Conservation (phyloP, 2,113 vertebrate species). For the Dinomys branickii region DNA sequence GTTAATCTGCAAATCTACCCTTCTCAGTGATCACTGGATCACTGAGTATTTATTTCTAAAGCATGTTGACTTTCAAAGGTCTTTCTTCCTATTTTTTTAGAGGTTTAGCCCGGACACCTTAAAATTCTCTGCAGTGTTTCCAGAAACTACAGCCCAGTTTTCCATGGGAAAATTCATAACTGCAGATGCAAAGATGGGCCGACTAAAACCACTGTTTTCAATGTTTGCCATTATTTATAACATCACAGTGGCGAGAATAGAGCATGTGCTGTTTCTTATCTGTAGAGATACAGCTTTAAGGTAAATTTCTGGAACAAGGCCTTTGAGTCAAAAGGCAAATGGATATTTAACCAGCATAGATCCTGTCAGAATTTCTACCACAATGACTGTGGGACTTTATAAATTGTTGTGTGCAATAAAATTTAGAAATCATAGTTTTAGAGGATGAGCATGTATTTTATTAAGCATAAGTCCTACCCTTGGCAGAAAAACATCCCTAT, state of each 20-base stretch:
- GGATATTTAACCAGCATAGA: background rate
- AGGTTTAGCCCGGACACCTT: background rate
- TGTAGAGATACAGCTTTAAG: background rate
- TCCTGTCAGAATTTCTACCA: background rate
- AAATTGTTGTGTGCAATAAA: background rate
- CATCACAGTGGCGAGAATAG: background rate
- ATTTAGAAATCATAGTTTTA: background rate
- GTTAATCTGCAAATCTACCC: background rate
- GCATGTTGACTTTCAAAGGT: background rate
- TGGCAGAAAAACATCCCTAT: background rate
- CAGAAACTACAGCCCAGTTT: background rate
- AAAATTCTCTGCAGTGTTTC: background rate
- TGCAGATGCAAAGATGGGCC: background rate
- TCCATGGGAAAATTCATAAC: background rate
- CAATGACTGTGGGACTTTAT: background rate
- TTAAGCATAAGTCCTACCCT: background rate
- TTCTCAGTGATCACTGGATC: fast-evolving
- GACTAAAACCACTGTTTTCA: background rate
- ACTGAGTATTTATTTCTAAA: background rate
- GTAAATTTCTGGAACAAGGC: background rate
- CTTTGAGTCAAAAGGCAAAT: background rate
- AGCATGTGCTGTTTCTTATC: background rate
- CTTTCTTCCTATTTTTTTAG: background rate
- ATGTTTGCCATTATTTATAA: background rate
- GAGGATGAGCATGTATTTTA: background rate